phyloP scores from a whole-genome alignment of 2,113 vertebrate species.

The Lota lota region DNA sequence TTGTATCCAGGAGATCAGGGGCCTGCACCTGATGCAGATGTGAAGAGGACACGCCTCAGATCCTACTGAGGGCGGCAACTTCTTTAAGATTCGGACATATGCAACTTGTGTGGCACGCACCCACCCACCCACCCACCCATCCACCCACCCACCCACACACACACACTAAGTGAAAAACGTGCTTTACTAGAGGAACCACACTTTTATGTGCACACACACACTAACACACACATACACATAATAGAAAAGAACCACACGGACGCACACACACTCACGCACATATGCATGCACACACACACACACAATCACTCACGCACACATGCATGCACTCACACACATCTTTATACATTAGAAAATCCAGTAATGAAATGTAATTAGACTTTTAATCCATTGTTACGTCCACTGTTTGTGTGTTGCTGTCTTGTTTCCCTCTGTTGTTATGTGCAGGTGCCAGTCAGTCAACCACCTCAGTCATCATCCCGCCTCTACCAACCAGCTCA shows the following conservation, averaged over 20 bases:
- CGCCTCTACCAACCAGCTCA: too few species aligned
- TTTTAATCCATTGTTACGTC: too few species aligned
- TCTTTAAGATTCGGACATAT: not conserved
- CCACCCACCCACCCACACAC: not conserved
- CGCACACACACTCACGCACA: not conserved
- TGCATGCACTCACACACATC: not conserved
- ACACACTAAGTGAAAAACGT: not conserved
- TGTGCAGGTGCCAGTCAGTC: too few species aligned
- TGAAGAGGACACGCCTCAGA: too few species aligned
- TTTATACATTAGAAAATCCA: not conserved
- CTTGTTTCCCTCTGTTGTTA: too few species aligned
- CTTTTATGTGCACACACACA: too few species aligned
- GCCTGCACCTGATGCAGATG: too few species aligned
- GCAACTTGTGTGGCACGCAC: not conserved
- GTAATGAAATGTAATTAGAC: not conserved
- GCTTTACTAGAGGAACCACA: slow-evolving; percentile 7
- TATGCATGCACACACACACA: not conserved
- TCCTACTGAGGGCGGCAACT: not conserved
- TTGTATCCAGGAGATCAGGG: too few species aligned
- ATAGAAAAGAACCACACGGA: too few species aligned
- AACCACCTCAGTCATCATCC: too few species aligned
- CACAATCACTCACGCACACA: not conserved
- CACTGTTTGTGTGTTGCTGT: too few species aligned
- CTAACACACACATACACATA: not conserved
- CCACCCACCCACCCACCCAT: not conserved